Evolutionary conservation across 2,797 vertebrate species (phyloP).

Genomic region (Amniataba percoides): DNA sequence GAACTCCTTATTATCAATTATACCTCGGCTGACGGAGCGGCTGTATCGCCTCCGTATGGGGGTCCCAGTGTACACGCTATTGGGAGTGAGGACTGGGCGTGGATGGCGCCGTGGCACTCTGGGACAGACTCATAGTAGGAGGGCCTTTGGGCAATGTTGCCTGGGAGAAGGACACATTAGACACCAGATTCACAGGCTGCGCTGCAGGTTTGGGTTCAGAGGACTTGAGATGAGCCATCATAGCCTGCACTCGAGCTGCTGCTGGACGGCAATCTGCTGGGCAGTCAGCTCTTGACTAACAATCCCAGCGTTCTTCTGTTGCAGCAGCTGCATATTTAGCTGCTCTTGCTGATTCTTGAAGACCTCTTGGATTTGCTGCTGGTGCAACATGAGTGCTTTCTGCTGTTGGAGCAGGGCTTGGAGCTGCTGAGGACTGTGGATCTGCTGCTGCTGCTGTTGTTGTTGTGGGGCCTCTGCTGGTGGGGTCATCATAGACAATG

Average conservation of each 20-base stretch:
- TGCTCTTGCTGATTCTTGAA: slow-evolving; percentile 99
- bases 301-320: slow-evolving; percentile 98
- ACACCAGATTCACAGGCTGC: slow-evolving; percentile 94
- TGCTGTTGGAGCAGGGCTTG: slow-evolving; percentile 98
- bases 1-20: slow-evolving; percentile 99
- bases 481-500: slow-evolving; percentile 97
- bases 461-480: slow-evolving; percentile 97
- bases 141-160: slow-evolving; percentile 90
- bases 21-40: slow-evolving; percentile 98
- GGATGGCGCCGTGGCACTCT: slow-evolving; percentile 92
- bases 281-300: slow-evolving; percentile 95
- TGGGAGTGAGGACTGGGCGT: slow-evolving; percentile 96
- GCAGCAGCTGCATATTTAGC: slow-evolving; percentile 96
- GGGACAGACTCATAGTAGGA: slow-evolving; percentile 94
- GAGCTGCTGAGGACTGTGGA: slow-evolving; percentile 97
- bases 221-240: slow-evolving; percentile 99
- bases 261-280: slow-evolving; percentile 97
- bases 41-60: slow-evolving; percentile 95
- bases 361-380: slow-evolving; percentile 99
- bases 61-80: slow-evolving; percentile 92
- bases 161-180: slow-evolving; percentile 93
- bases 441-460: slow-evolving; percentile 97
- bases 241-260: slow-evolving; percentile 99
- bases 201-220: slow-evolving; percentile 95
- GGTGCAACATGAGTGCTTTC: slow-evolving; percentile 99